phyloP scores from a whole-genome alignment of 1,140 invertebrate genomes.

The Anastrepha obliqua region DNA sequence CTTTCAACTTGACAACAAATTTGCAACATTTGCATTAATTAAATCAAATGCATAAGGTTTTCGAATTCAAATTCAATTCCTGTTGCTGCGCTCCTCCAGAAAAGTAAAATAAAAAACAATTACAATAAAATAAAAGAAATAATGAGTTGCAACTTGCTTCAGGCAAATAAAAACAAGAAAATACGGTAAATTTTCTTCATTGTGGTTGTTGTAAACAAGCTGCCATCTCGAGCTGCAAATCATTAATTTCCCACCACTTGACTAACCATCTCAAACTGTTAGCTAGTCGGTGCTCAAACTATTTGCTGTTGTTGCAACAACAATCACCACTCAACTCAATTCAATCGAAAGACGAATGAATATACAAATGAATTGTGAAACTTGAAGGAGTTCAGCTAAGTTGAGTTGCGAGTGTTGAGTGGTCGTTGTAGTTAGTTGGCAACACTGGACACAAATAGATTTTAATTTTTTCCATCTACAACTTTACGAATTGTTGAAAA shows the following conservation, averaged over 20 bases:
- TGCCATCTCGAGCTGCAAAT: background rate
- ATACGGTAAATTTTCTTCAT: background rate
- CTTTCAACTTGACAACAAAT: constrained; percentile 18
- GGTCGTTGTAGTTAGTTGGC: background rate
- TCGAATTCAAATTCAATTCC: constrained; percentile 32
- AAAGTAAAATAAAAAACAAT: background rate
- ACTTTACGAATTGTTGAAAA: constrained; percentile 29
- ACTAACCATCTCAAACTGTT: background rate
- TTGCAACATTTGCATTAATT: constrained; percentile 36
- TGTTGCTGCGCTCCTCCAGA: background rate
- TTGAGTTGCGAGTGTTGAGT: constrained; percentile 24
- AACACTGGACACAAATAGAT: constrained; percentile 46
- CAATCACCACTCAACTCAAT: constrained; percentile 26
- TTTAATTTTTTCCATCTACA: constrained; percentile 10
- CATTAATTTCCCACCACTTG: constrained; percentile 28
- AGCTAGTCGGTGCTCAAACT: background rate
- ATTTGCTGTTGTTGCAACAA: background rate
- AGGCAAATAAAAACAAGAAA: background rate
- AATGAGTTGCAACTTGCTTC: background rate
- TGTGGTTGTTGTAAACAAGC: background rate
- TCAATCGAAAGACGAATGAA: constrained; percentile 15
- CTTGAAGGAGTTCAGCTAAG: constrained; percentile 34
- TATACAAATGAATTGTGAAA: constrained; percentile 30
- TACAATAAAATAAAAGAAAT: background rate
- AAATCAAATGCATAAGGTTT: background rate